Conservation (phyloP, 2,888 invertebrate species). For the Anticlea derivata region DNA sequence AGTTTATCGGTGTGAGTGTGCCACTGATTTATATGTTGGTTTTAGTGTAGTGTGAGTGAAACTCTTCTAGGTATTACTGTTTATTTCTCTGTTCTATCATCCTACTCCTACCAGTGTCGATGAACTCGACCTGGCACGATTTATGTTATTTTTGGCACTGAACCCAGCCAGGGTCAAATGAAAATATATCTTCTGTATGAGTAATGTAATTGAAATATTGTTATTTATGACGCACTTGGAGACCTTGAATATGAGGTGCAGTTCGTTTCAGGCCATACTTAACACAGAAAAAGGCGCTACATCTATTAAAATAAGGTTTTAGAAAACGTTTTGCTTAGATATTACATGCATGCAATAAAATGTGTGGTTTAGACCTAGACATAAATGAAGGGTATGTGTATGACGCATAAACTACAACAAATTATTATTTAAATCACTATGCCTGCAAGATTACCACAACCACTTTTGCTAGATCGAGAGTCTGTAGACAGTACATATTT, state of each 20-base stretch:
- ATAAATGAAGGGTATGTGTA: no score
- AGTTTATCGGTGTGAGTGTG: not conserved
- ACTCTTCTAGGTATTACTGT: conserved; percentile 2
- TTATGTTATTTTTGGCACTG: conserved; percentile 57
- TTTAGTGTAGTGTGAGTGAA: conserved; percentile 7
- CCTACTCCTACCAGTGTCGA: conserved; percentile 35
- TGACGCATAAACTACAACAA: no score
- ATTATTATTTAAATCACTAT: no score
- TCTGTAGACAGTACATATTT: no score
- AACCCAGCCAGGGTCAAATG: conserved; percentile 48
- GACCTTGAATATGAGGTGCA: conserved; percentile 16
- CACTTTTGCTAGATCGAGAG: no score
- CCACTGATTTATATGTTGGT: not conserved
- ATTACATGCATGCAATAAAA: no score
- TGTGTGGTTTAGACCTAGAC: no score
- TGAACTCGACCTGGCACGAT: conserved; percentile 41
- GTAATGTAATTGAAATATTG: conserved; percentile 23
- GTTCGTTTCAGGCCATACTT: not conserved
- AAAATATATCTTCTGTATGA: conserved; percentile 36
- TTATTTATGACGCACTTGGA: conserved; percentile 11
- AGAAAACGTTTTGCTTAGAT: no score
- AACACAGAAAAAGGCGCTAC: not conserved
- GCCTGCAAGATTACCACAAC: no score
- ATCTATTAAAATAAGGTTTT: no score
- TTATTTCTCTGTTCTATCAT: conserved; percentile 7